Conservation (phyloP, 1,140 invertebrate genomes). For the Dinoponera quadriceps region DNA sequence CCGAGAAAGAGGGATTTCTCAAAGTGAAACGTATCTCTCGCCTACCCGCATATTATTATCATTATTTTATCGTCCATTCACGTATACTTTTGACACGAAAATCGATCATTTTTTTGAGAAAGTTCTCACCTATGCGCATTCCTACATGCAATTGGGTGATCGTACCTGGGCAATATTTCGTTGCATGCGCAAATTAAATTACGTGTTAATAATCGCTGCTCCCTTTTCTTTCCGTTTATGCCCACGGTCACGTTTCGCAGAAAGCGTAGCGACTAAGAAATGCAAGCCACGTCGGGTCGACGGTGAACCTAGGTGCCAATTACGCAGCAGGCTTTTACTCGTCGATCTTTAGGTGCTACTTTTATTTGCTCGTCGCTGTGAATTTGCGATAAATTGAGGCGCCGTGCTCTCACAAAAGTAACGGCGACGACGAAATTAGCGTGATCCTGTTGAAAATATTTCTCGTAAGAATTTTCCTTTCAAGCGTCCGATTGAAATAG, state of each 20-base stretch:
- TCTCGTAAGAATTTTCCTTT: constrained; percentile 21
- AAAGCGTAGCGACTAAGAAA: constrained; percentile 48
- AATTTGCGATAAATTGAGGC: constrained; percentile 5
- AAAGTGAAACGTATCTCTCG: constrained; percentile 34
- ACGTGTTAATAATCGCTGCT: constrained; percentile 37
- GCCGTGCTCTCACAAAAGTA: not conserved
- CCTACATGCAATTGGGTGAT: constrained; percentile 42
- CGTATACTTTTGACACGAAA: constrained; percentile 14
- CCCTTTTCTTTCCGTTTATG: not conserved
- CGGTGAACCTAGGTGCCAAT: constrained; percentile 40
- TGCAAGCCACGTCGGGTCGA: constrained; percentile 24
- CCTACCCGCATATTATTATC: constrained; percentile 49
- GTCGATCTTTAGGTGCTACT: constrained; percentile 17
- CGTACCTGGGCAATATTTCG: constrained; percentile 20
- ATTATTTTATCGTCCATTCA: constrained; percentile 49
- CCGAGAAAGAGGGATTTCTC: constrained; percentile 36
- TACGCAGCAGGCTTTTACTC: constrained; percentile 36
- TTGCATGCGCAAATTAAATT: constrained; percentile 56
- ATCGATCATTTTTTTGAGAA: not conserved
- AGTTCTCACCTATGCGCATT: constrained; percentile 45
- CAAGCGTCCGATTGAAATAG: constrained; percentile 40
- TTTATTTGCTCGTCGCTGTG: constrained; percentile 28
- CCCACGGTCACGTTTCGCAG: constrained; percentile 28
- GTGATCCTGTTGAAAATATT: constrained; percentile 14
- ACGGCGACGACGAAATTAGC: constrained; percentile 19